These are phyloP conservation scores for Cyanocitta stelleri DNA, from an alignment of 2,113 vertebrate species.

Conservation along the genomic window DNA sequence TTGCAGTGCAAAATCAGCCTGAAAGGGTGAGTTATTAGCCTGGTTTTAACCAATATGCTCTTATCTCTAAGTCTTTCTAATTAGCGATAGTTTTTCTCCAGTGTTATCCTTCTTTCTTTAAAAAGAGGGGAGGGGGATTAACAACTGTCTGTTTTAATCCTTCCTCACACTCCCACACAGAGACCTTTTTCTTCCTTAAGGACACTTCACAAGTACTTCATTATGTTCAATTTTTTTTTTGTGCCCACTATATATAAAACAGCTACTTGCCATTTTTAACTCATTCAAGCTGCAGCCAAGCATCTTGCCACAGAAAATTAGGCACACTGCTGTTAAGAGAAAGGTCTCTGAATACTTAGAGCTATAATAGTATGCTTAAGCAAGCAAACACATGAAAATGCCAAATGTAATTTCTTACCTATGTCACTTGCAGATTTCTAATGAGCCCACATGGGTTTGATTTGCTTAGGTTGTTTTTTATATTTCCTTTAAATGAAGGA, in stretches of 20 bases:
- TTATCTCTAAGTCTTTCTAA: background rate
- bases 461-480: background rate
- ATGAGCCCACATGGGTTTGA: background rate
- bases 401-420: background rate
- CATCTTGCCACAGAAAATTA: background rate
- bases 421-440: background rate
- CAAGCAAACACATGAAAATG: background rate
- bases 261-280: conserved; percentile 37
- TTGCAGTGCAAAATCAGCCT: background rate
- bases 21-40: background rate
- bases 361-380: background rate
- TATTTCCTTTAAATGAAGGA: background rate
- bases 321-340: background rate
- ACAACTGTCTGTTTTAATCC: background rate
- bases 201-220: background rate
- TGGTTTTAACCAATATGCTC: background rate
- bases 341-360: background rate
- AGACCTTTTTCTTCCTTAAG: background rate
- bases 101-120: background rate
- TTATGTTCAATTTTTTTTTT: background rate
- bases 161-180: conserved; percentile 28
- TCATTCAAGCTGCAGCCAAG: conserved; percentile 14
- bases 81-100: background rate
- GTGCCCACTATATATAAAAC: background rate
- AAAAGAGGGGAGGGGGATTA: background rate